These are phyloP conservation scores for Dynastes maya DNA, from an alignment of 2,888 invertebrate species.

Conservation along the genomic window DNA sequence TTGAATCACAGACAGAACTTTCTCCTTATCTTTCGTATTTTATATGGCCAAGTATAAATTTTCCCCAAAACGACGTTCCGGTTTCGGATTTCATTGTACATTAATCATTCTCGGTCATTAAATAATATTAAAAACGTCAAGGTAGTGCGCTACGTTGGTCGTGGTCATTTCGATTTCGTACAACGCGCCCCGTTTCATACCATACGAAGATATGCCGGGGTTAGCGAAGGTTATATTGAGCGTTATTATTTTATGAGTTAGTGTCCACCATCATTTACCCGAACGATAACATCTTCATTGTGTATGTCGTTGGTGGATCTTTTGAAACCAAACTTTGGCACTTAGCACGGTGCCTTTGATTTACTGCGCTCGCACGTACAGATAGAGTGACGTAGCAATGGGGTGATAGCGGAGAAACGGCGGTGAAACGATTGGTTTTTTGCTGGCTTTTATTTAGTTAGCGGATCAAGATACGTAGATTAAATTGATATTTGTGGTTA, in stretches of 20 bases:
- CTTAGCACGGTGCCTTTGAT: slow-evolving; percentile 40
- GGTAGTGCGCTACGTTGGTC: slow-evolving; percentile 43
- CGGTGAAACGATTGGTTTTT: background rate
- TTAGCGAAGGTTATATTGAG: slow-evolving; percentile 43
- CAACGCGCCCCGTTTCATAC: slow-evolving; percentile 45
- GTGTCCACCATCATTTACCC: slow-evolving; percentile 52
- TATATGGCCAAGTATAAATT: slow-evolving; percentile 55
- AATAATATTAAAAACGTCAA: slow-evolving; percentile 56
- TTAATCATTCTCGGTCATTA: slow-evolving; percentile 56
- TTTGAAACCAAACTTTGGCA: slow-evolving; percentile 51
- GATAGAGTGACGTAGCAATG: slow-evolving; percentile 6
- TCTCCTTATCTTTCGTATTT: slow-evolving; percentile 45
- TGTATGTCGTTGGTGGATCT: slow-evolving; percentile 49
- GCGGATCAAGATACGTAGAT: slow-evolving; percentile 2
- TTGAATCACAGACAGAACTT: background rate
- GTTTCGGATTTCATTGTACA: slow-evolving; percentile 40
- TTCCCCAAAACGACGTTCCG: slow-evolving; percentile 43
- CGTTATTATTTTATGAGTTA: slow-evolving; percentile 55
- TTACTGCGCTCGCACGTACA: slow-evolving; percentile 32
- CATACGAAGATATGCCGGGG: slow-evolving; percentile 40
- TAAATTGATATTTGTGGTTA: slow-evolving; percentile 35
- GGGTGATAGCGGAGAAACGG: background rate
- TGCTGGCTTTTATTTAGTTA: slow-evolving; percentile 13
- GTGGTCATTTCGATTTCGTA: slow-evolving; percentile 53
- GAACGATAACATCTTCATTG: slow-evolving; percentile 53